Percentiles rank a stretch among this genome's conserved stretches.
These are phyloP conservation scores for Anticlea derivata DNA, from an alignment of 2,888 invertebrate species.

Conservation along the genomic window DNA sequence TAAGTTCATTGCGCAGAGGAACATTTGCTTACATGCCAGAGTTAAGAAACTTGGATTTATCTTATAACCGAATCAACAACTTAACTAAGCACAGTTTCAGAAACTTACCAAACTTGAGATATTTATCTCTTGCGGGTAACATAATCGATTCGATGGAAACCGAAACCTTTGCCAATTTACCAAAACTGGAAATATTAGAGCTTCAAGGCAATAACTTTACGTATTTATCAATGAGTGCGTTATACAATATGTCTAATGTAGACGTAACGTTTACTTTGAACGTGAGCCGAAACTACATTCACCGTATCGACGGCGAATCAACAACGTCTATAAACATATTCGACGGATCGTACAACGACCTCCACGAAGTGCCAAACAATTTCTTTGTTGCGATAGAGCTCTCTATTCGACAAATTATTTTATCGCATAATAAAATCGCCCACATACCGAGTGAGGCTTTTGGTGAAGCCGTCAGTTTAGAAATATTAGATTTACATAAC, in stretches of 20 bases:
- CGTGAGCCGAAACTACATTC: slow-evolving; percentile 88
- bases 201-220: slow-evolving; percentile 91
- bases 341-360: slow-evolving; percentile 88
- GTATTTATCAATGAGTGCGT: slow-evolving; percentile 86
- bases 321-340: slow-evolving; percentile 86
- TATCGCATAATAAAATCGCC: slow-evolving; percentile 89
- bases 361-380: slow-evolving; percentile 85
- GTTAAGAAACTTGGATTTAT: slow-evolving; percentile 90
- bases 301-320: slow-evolving; percentile 72
- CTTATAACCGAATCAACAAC: slow-evolving; percentile 89
- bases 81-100: slow-evolving; percentile 89
- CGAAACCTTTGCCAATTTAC: slow-evolving; percentile 89
- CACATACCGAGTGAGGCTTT: slow-evolving; percentile 89
- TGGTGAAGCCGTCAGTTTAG: slow-evolving; percentile 87
- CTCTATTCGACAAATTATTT: slow-evolving; percentile 86
- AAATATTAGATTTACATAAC: slow-evolving; percentile 88
- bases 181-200: slow-evolving; percentile 90
- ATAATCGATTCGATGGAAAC: slow-evolving; percentile 88
- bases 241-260: slow-evolving; percentile 87
- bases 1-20: slow-evolving; percentile 86
- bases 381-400: slow-evolving; percentile 86
- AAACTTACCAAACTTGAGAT: slow-evolving; percentile 90
- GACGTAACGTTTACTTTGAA: slow-evolving; percentile 89
- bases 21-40: slow-evolving; percentile 89
- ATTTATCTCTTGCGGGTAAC: slow-evolving; percentile 93